Evolutionary conservation across 2,888 invertebrate genomes (phyloP), one percentile per base, ranked within the genome.

Genomic region (Chrysomela aeneicollis): DNA sequence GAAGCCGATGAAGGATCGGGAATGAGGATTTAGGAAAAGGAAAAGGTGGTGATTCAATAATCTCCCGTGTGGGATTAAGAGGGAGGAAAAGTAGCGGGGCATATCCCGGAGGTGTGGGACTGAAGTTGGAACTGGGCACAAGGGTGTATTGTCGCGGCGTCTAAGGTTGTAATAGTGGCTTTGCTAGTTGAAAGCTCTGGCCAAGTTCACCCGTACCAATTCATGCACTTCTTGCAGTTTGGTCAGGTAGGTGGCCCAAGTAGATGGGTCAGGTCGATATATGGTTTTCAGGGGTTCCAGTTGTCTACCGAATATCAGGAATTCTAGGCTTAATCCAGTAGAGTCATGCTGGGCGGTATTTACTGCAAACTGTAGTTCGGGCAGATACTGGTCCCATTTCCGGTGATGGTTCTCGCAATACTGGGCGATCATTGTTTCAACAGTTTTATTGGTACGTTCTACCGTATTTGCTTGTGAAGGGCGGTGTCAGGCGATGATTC

Each of bases 371-470:
- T 49, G 62, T 1, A 78, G 60, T 26, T 79, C 73, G 1, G 67
- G 47, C 8, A 77, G 15, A 9, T 67, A 22, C 6, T 61, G 26
- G 54, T 77, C 77, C 76, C 76, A 77, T 12, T 64, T 52, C 10
- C 71, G 63, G 15, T 80, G 79, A 26, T 78, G 64, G 0, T 64
- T 47, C 0, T 69, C 65, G 3, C 77, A 73, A 30, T 69, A 78
- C 21, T 76, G 68, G 0, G 76, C 67, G 0, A 80, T 74, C 76
- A 81, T 79, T 0, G 77, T 78, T 54, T 78, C 76, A 0, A 79
- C 22, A 0, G 74, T 74, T 15, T 72, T 54, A 58, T 80, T 81
- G 0, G 74, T 66, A 10, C 79, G 30, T 64, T 81, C 80, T 0
- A 76, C 77, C 12, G 35, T n/a, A n/a, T n/a, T n/a, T n/a, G n/a